Base-by-base conservation (phyloP, 1,140 invertebrate species). In the Apis cerana region DNA sequence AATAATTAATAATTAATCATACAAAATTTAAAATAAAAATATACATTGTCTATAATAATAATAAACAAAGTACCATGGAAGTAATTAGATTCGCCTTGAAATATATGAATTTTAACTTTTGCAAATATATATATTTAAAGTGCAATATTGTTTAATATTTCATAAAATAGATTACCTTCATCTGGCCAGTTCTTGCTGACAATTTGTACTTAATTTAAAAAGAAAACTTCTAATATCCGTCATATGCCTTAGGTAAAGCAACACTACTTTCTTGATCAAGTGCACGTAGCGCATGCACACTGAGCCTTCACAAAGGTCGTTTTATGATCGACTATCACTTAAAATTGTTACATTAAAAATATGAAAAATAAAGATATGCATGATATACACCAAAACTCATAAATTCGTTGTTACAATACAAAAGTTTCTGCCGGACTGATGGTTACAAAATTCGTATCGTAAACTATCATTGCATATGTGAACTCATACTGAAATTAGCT, bases 91-190 rank as follows among this genome's bases (percentile, higher is more conserved):
- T 79, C 19, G 23, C 23, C 43, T 15, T 48, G 23, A 85, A 23
- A 52, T 58, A 76, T 33, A 61, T 58, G n/a, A 70, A 23, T 33
- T 80, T 67, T 82, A 79, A 76, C 61, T 68, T 65, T 67, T 15
- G 15, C 54, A 19, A 33, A 54, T 17, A 52, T n/a, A 56, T n/a
- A 13, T 17, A 61, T 17, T 43, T 8, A 4, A 50, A 15, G 21
- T 56, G 7, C 1, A 8, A 27, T 0, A 81, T 48, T n/a, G 52
- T 59, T 70, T 69, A 19, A 13, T 64, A 64, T 43, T 9, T 65
- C 1, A 15, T 15, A 13, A 10, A 1, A 65, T 17, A 58, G 71
- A 79, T 89, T 90, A 90, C 89, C 89, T 90, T 90, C 89, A 90
- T 90, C 67, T 89, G 89, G 84, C 74, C 43, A 86, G 43, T 80